Conservation (phyloP, 2,797 vertebrate species). For the Sebastes melanostomus region DNA sequence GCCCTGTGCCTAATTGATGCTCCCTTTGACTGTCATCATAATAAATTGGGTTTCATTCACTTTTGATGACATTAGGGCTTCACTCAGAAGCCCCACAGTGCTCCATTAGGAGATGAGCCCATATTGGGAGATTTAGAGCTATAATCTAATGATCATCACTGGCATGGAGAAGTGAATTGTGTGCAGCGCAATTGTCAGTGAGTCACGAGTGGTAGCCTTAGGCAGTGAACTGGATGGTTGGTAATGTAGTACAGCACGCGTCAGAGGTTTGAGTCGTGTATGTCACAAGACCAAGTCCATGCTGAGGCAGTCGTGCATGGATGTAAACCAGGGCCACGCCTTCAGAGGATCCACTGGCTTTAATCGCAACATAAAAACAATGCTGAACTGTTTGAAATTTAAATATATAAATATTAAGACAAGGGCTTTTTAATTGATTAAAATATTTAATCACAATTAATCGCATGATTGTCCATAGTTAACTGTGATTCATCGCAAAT, state of each 20-base stretch:
- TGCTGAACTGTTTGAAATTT: not conserved
- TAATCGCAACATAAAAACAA: not conserved
- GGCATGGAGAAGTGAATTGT: conserved; percentile 20
- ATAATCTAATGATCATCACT: conserved; percentile 46
- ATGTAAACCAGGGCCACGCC: not conserved
- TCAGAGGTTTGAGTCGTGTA: not conserved
- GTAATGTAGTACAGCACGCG: not conserved
- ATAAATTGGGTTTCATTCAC: conserved; percentile 64
- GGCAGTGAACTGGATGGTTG: not conserved
- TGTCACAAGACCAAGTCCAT: not conserved
- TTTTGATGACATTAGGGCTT: conserved; percentile 59
- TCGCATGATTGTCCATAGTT: too few species aligned
- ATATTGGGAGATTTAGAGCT: conserved; percentile 44
- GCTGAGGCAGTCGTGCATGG: not conserved
- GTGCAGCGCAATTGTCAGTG: not conserved
- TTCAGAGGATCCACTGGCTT: not conserved
- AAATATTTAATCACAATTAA: too few species aligned
- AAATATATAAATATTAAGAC: not conserved
- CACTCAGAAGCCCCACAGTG: conserved; percentile 34
- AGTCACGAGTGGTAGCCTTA: not conserved
- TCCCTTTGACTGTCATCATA: conserved; percentile 57
- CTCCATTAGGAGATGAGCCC: conserved; percentile 42
- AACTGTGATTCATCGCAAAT: too few species aligned
- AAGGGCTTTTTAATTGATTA: too few species aligned
- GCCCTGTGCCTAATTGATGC: conserved; percentile 46